Evolutionary conservation across 2,888 invertebrate genomes (phyloP).

Genomic region (Ectemnius lituratus): DNA sequence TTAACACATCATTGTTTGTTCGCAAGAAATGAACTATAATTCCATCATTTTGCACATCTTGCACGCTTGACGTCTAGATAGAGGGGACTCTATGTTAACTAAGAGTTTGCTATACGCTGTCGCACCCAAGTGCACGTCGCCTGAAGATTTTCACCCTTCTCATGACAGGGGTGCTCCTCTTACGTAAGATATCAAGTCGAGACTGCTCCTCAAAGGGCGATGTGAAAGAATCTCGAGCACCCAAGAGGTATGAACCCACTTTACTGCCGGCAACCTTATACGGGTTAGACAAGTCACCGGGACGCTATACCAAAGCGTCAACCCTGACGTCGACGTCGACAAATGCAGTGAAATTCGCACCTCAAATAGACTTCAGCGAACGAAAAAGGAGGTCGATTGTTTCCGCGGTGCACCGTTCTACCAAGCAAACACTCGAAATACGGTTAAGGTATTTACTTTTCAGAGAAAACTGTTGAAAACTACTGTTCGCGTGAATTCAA

Average conservation of each 20-base stretch:
- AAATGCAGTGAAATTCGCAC: background rate
- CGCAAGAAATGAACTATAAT: too few species aligned
- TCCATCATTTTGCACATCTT: too few species aligned
- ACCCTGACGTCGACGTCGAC: too few species aligned
- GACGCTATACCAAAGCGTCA: background rate
- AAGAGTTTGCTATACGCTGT: slow-evolving; percentile 13
- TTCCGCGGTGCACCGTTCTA: background rate
- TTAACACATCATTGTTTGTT: too few species aligned
- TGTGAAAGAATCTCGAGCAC: slow-evolving; percentile 39
- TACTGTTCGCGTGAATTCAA: background rate
- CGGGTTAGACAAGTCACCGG: background rate
- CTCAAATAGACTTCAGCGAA: background rate
- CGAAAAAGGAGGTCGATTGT: slow-evolving; percentile 16
- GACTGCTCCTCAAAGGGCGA: slow-evolving; percentile 24
- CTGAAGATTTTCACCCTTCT: slow-evolving; percentile 35
- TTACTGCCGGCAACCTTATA: slow-evolving; percentile 22
- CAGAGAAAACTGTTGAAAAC: background rate
- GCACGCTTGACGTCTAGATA: too few species aligned
- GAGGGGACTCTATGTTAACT: too few species aligned
- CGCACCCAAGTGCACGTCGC: background rate
- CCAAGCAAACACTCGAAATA: background rate
- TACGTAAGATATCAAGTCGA: slow-evolving; percentile 27
- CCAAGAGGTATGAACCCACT: slow-evolving; percentile 36
- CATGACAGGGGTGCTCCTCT: slow-evolving; percentile 26
- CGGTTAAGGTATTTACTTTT: background rate